Conservation (phyloP, 2,888 invertebrate genomes). For the Drosophila emarginata region DNA sequence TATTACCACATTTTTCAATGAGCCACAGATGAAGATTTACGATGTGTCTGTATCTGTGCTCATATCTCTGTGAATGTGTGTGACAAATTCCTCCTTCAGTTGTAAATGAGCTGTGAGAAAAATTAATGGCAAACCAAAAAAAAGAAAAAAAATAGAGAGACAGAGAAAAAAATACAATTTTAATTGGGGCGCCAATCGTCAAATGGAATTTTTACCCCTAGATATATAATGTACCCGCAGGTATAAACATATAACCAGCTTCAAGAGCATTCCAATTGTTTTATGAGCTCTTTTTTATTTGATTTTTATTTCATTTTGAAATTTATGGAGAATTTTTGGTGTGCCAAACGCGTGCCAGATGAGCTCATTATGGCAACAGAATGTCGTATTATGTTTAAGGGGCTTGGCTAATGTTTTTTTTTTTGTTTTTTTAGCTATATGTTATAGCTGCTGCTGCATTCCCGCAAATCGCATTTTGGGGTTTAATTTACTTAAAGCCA, state of each 20-base stretch:
- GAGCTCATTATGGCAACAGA: conserved; percentile 42
- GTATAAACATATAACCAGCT: neutral
- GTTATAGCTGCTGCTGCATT: conserved; percentile 3
- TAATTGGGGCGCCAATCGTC: conserved; percentile 28
- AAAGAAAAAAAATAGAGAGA: neutral
- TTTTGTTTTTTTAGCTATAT: neutral
- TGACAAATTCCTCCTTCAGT: conserved; percentile 33
- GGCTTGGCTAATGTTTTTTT: conserved; percentile 25
- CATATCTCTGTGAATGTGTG: conserved; percentile 15
- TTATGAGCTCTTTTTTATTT: conserved; percentile 4
- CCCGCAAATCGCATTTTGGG: conserved; percentile 49
- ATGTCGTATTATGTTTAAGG: conserved; percentile 14
- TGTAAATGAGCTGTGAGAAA: conserved; percentile 33
- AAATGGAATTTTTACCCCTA: neutral
- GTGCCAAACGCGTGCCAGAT: conserved; percentile 39
- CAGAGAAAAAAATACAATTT: conserved; percentile 19
- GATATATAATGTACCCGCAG: neutral
- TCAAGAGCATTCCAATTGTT: neutral
- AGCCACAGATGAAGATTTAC: conserved; percentile 16
- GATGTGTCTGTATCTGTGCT: conserved; percentile 15
- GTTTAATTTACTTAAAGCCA: conserved; percentile 46
- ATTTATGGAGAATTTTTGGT: conserved; percentile 1
- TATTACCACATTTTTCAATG: conserved; percentile 11
- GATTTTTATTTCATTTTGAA: conserved; percentile 10
- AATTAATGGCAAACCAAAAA: conserved; percentile 27